These are phyloP conservation scores for Meriones unguiculatus DNA, from an alignment of 2,113 vertebrate genomes.

Conservation along the genomic window DNA sequence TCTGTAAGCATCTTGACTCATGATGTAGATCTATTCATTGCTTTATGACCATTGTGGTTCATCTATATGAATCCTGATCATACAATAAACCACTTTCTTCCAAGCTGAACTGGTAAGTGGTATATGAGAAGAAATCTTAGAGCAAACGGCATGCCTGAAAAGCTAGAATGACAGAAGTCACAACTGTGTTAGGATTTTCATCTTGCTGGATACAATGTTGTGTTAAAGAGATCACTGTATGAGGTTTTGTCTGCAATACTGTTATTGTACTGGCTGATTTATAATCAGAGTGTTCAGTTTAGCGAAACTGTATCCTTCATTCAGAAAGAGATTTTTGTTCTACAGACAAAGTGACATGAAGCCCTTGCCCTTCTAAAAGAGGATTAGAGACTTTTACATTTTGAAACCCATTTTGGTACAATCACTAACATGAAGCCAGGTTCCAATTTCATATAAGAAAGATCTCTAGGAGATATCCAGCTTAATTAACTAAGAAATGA, in stretches of 20 bases:
- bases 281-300: conserved; percentile 62
- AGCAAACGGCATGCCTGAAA: conserved; percentile 66
- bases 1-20: conserved; percentile 50
- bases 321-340: conserved; percentile 67
- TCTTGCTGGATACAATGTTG: conserved; percentile 73
- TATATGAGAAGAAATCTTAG: neutral
- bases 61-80: neutral
- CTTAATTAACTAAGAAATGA: conserved; percentile 78
- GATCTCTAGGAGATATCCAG: conserved; percentile 73
- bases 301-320: conserved; percentile 63
- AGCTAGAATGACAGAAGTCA: conserved; percentile 63
- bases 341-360: conserved; percentile 72
- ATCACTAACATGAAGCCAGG: conserved; percentile 70
- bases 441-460: conserved; percentile 71
- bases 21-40: neutral
- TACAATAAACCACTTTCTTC: conserved; percentile 38
- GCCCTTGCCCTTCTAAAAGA: conserved; percentile 73
- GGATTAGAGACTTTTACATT: conserved; percentile 76
- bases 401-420: conserved; percentile 72
- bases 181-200: conserved; percentile 68
- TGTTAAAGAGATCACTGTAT: conserved; percentile 76
- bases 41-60: neutral
- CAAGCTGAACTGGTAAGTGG: conserved; percentile 31
- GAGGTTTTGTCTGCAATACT: conserved; percentile 60
- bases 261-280: conserved; percentile 63